Base-by-base conservation (phyloP, 2,797 vertebrate genomes). In the Onychomys arenicola region DNA sequence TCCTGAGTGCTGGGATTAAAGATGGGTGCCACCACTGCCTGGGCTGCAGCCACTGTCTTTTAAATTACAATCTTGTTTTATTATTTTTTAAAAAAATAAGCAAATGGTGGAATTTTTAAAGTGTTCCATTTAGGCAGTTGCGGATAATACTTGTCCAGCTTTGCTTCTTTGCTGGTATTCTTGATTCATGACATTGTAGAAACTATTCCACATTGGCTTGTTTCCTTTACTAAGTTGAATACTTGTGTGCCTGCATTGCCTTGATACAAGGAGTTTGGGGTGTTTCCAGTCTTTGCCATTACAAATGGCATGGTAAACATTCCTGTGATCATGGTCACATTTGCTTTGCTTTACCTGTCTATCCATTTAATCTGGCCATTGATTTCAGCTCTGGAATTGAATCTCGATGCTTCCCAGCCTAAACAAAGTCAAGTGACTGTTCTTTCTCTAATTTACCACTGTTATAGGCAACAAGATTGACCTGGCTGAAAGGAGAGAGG, bases 381-480 rank as follows among this genome's bases (percentile, higher is more conserved):
- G 5, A 94, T 63, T 94, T 86, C 67, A 71, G 55, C 71, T 78
- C 25, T 27, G 25, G 71, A 90, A 89, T 43, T 90, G 46, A 90
- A 90, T 86, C 52, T 73, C 83, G 69, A 85, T 92, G 61, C 59
- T 96, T 96, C 69, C 0, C 0, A 82, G 80, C 9, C 59, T 71
- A 14, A 76, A 90, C 37, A 73, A 90, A 93, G 69, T 86, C 90
- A 92, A 95, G 65, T 97, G 73, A 84, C 46, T 7, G 63, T 57
- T 82, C 67, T 34, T 61, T 89, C 71, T 96, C 67, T 96, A 77
- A 80, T 95, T 88, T 97, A 97, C 91, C 89, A 65, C 96, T 95
- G 25, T 95, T 97, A 1, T 98, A 99, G 99, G 99, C 98, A 99
- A 99, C 98, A 99, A 99, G 98, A 99, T 99, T 89, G 99, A 99